These are phyloP conservation scores for Chionomys nivalis DNA, from an alignment of 2,113 vertebrate genomes.

Conservation along the genomic window DNA sequence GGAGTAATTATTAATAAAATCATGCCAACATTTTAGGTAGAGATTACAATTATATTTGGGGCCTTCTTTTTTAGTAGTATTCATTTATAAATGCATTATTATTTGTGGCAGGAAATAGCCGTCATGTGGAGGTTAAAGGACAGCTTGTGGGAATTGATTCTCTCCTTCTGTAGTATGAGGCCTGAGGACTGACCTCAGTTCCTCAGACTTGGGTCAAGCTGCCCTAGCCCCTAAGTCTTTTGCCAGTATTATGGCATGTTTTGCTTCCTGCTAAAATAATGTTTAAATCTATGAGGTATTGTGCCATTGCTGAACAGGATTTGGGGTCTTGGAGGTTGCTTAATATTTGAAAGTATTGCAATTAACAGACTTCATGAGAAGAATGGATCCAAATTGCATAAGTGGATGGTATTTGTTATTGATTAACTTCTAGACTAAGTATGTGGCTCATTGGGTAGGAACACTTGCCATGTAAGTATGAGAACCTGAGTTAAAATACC, in stretches of 20 bases:
- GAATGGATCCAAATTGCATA: not conserved
- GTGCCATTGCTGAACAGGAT: not conserved
- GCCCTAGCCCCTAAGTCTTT: not conserved
- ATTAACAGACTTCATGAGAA: not conserved
- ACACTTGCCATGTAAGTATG: not conserved
- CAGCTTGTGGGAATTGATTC: not conserved
- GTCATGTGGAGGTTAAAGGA: not conserved
- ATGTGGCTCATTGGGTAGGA: not conserved
- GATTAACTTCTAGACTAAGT: not conserved
- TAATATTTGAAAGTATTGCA: not conserved
- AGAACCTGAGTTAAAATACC: not conserved
- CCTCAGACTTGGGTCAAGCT: not conserved
- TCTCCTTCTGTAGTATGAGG: not conserved
- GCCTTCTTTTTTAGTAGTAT: not conserved
- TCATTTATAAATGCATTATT: not conserved
- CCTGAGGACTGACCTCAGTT: not conserved
- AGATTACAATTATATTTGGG: not conserved
- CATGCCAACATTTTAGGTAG: not conserved
- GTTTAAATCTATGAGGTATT: not conserved
- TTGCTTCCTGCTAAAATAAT: conserved; percentile 1
- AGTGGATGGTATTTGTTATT: not conserved
- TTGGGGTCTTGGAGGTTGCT: not conserved
- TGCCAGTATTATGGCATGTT: not conserved
- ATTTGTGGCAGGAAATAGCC: not conserved
- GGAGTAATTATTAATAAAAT: not conserved